phyloP scores from a whole-genome alignment of 2,113 vertebrate genomes.

The Agelaius tricolor region DNA sequence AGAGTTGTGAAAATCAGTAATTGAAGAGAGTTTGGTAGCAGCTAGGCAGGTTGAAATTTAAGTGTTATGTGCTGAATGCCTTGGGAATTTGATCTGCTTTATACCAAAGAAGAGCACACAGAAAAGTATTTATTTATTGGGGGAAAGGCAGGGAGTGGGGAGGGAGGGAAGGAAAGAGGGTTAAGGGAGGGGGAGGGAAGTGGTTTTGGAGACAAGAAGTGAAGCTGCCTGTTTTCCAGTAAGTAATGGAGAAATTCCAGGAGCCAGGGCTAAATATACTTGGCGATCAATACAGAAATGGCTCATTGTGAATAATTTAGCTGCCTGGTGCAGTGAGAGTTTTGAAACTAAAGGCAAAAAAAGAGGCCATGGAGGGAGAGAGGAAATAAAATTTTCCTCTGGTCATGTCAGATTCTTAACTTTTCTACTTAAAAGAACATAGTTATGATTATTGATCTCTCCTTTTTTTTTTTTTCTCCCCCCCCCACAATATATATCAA shows the following conservation, averaged over 20 bases:
- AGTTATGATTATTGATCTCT: conserved; percentile 70
- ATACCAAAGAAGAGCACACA: conserved; percentile 72
- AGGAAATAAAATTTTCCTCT: conserved; percentile 76
- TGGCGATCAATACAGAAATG: conserved; percentile 88
- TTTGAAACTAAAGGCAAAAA: conserved; percentile 85
- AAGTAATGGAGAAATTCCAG: conserved; percentile 89
- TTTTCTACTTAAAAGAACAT: conserved; percentile 75
- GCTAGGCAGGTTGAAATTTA: conserved; percentile 78
- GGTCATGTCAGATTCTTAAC: conserved; percentile 75
- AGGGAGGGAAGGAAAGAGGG: conserved; percentile 33
- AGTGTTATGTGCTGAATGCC: conserved; percentile 72
- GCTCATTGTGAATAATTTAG: conserved; percentile 89
- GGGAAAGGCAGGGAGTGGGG: not conserved
- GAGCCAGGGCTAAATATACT: conserved; percentile 88
- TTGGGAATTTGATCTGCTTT: conserved; percentile 80
- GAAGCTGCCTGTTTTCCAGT: conserved; percentile 88
- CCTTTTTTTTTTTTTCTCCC: not conserved
- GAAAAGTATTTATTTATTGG: conserved; percentile 74
- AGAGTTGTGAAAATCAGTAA: conserved; percentile 70
- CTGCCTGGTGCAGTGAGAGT: conserved; percentile 82
- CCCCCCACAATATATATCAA: conserved; percentile 68
- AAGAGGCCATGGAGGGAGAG: conserved; percentile 68
- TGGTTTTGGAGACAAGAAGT: conserved; percentile 86
- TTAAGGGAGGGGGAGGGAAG: conserved; percentile 78
- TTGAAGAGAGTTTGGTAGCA: conserved; percentile 71